phyloP scores from a whole-genome alignment of 2,797 vertebrate species.

The Pseudotriccus pelzelni region DNA sequence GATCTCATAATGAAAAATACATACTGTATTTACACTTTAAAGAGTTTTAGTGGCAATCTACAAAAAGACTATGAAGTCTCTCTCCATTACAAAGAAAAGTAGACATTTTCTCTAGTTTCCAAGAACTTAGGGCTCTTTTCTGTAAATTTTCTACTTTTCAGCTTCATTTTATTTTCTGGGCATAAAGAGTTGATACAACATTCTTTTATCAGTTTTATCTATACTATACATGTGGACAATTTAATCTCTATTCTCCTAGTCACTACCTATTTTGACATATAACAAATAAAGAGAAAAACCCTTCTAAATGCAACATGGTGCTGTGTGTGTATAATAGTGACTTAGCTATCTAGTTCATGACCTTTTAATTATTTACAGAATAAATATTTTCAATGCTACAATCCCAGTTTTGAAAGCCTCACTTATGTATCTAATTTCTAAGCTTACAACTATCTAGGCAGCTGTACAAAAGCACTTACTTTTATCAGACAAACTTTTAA shows the following conservation, averaged over 20 bases:
- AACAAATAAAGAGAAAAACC: neutral
- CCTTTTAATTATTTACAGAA: neutral
- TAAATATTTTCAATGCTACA: neutral
- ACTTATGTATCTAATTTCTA: neutral
- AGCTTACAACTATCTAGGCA: neutral
- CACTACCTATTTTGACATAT: neutral
- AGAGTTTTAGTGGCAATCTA: neutral
- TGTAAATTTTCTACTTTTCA: neutral
- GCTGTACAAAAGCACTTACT: neutral
- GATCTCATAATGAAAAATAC: neutral
- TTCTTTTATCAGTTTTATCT: neutral
- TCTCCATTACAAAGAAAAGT: neutral
- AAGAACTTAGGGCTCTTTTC: neutral
- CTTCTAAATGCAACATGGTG: neutral
- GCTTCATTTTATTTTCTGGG: neutral
- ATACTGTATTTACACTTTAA: neutral
- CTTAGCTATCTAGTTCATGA: neutral
- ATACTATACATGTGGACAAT: neutral
- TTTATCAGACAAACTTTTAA: conserved; percentile 37
- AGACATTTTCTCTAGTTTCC: neutral
- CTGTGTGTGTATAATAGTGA: neutral
- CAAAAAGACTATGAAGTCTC: neutral
- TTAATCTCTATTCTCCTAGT: neutral
- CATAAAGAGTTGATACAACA: neutral
- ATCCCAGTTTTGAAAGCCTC: neutral